Conservation (phyloP, 1,140 invertebrate genomes). For the Argopecten irradians region DNA sequence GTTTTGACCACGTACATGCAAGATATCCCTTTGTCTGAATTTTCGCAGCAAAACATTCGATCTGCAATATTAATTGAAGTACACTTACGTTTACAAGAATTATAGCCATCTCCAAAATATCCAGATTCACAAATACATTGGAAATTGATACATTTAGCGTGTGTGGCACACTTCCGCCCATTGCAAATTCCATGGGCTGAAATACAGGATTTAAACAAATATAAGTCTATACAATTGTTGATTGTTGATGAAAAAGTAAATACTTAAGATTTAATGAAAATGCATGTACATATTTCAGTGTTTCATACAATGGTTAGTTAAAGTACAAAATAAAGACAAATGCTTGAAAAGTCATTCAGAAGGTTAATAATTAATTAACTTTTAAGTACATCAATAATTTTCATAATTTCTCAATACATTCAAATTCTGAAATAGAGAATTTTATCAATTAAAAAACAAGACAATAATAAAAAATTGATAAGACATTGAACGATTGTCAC, state of each 20-base stretch:
- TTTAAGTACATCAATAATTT: too few relatives aligned
- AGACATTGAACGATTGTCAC: not conserved
- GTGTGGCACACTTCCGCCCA: constrained; percentile 30
- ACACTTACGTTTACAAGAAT: constrained; percentile 39
- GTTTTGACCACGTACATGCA: not conserved
- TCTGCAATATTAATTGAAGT: not conserved
- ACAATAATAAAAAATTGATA: not conserved
- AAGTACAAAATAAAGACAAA: too few relatives aligned
- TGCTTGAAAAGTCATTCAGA: not conserved
- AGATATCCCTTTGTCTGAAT: not conserved
- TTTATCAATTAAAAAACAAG: too few relatives aligned
- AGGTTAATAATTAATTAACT: not conserved
- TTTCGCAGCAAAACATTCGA: not conserved
- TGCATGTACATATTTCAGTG: too few relatives aligned
- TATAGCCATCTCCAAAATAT: constrained; percentile 40
- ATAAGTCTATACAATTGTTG: too few relatives aligned
- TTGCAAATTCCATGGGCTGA: constrained; percentile 33
- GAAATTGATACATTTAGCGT: constrained; percentile 40
- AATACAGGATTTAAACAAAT: too few relatives aligned
- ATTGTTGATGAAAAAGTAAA: too few relatives aligned
- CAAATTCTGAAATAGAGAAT: too few relatives aligned
- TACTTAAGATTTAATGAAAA: too few relatives aligned
- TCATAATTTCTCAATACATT: too few relatives aligned
- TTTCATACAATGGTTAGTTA: too few relatives aligned
- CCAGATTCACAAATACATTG: constrained; percentile 38